A percentile compares a stretch with the other conserved stretches of the same genome.
phyloP scores from a whole-genome alignment of 2,113 vertebrate species.

The Nesogale talazaci region DNA sequence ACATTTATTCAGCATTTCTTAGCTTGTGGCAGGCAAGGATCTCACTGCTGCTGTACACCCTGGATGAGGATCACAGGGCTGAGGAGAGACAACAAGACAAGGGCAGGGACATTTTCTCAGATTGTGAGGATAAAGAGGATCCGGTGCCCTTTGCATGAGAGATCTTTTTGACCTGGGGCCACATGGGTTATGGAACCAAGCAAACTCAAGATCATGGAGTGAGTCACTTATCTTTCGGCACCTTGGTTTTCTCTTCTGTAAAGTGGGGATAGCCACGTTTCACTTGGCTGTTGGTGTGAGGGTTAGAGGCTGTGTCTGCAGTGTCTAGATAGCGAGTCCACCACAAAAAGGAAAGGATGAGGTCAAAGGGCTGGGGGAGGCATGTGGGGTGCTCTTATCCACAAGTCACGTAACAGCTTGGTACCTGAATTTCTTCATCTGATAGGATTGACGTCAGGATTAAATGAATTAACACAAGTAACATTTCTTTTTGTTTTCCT shows the following conservation, averaged over 20 bases:
- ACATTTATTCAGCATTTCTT: not conserved
- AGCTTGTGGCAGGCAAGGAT: not conserved
- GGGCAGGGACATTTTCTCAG: not conserved
- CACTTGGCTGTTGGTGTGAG: not conserved
- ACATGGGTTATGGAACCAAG: not conserved
- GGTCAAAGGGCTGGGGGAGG: not conserved
- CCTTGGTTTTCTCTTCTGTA: not conserved
- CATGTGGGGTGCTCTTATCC: not conserved
- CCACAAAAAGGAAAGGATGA: not conserved
- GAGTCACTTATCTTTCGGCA: not conserved
- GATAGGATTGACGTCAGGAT: not conserved
- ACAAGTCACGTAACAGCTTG: not conserved
- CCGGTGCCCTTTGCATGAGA: constrained; percentile 11
- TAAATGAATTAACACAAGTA: not conserved
- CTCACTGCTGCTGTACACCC: not conserved
- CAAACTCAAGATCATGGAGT: not conserved
- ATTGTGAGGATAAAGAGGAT: not conserved
- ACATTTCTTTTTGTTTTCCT: too few species aligned
- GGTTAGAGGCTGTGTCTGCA: not conserved
- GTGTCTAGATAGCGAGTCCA: not conserved
- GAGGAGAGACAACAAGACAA: not conserved
- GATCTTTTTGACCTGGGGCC: constrained; percentile 12
- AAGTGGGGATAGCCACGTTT: not conserved
- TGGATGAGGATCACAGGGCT: not conserved
- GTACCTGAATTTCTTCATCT: constrained; percentile 33